phyloP scores from a whole-genome alignment of 2,113 vertebrate genomes.

The Isurus oxyrinchus region DNA sequence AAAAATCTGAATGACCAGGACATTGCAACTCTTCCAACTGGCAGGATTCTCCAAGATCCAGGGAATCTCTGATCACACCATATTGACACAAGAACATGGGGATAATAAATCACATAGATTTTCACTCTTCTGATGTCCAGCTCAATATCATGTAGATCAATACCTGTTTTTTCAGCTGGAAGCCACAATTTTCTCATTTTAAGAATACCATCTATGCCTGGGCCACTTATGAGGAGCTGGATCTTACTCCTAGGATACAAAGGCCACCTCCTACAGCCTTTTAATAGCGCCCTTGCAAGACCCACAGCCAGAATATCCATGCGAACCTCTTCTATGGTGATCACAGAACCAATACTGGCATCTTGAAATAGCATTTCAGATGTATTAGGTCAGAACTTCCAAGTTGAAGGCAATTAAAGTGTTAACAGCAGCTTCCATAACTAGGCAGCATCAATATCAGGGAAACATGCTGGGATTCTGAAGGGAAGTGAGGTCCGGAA shows the following conservation, averaged over 20 bases:
- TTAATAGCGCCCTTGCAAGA: background rate
- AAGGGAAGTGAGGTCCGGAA: background rate
- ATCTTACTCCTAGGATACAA: background rate
- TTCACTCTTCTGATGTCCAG: background rate
- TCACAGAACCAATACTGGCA: background rate
- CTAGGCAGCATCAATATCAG: background rate
- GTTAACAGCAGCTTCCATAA: background rate
- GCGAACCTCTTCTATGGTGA: background rate
- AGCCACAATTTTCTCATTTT: background rate
- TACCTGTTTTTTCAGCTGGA: background rate
- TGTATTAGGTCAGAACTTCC: background rate
- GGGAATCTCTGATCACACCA: background rate
- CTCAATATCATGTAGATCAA: background rate
- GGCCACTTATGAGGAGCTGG: background rate
- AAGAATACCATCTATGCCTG: background rate
- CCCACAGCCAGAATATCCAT: background rate
- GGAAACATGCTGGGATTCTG: background rate
- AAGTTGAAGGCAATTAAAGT: background rate
- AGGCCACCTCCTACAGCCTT: background rate
- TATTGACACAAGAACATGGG: background rate
- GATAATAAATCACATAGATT: background rate
- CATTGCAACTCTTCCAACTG: background rate
- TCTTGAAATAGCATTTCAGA: background rate
- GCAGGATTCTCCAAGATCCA: background rate
- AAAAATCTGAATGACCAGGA: background rate